Base-by-base conservation (phyloP, 2,113 vertebrate genomes). In the cat (Felis catus) region DNA sequence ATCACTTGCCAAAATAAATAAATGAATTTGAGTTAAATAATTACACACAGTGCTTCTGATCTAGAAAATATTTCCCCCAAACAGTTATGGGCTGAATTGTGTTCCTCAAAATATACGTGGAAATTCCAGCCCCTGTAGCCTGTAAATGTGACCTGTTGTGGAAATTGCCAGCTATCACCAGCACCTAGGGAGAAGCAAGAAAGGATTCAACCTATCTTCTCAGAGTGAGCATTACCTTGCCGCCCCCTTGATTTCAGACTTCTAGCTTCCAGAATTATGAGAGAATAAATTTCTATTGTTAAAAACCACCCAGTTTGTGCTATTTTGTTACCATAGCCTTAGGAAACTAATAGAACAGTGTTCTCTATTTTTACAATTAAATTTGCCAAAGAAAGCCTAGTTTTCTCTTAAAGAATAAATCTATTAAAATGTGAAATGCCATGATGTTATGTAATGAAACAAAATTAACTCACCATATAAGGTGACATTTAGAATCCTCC, bases 401-500 rank as follows among this genome's bases (percentile, higher is more conserved):
- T 94, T 89, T 95, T 65, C 27, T 86, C 39, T 91, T 76, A 84
- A 65, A 89, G 23, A 76, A 86, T 33, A 83, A 83, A 88, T 83
- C 48, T 51, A 93, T 74, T 92, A 97, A 93, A 92, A 81, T 76
- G 39, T 65, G 80, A 53, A 92, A 83, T 90, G n/a, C 25, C 39
- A 94, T 78, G 39, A 79, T 74, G 4, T 90, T 94, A 74, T 45
- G 3, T 68, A 96, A 94, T 63, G 9, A 96, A 95, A 91, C 3
- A 51, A 81, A 96, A 95, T 81, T 85, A 93, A 92, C 21, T 86
- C 58, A 89, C 23, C 7, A 55, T 36, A 71, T 88, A 71, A 73
- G 58, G 76, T 92, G 74, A 66, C 41, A 97, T 92, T 95, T 94
- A 92, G 70, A 74, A 66, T 18, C 2, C n/a, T 94, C 76, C 80